Evolutionary conservation across 2,888 invertebrate genomes (phyloP).

Genomic region (Lamellibrachia columna): DNA sequence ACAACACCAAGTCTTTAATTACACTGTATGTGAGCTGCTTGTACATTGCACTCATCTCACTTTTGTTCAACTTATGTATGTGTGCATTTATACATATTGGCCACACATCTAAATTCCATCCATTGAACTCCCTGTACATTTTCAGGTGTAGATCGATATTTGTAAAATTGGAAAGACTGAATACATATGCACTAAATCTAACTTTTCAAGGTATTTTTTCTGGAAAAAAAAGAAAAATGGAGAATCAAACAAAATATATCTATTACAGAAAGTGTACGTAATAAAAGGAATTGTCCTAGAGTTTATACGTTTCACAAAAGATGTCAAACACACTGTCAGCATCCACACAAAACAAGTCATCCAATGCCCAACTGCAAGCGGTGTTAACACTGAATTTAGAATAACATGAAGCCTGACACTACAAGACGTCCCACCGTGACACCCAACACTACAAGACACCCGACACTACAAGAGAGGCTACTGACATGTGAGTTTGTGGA

Average conservation of each 20-base stretch:
- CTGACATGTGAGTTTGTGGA: constrained; percentile 8
- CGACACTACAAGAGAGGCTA: constrained; percentile 30
- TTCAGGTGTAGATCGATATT: too few species aligned
- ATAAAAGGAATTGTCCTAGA: not conserved
- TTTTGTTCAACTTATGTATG: not conserved
- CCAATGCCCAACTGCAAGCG: not conserved
- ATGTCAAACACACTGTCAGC: not conserved
- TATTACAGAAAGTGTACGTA: not conserved
- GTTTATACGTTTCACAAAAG: not conserved
- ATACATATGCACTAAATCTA: too few species aligned
- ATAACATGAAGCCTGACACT: not conserved
- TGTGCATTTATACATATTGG: not conserved
- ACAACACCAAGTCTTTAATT: constrained; percentile 50
- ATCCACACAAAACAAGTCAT: not conserved
- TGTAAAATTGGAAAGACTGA: too few species aligned
- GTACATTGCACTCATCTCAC: not conserved
- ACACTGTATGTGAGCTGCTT: not conserved
- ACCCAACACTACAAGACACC: too few species aligned
- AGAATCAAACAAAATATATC: not conserved
- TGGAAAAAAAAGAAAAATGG: not conserved
- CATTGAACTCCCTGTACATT: too few species aligned
- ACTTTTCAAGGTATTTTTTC: too few species aligned
- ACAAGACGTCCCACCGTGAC: too few species aligned
- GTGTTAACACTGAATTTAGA: not conserved
- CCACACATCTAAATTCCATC: not conserved